These are phyloP conservation scores for Tiaroga cobitis DNA, from an alignment of 2,797 vertebrate species.

Conservation along the genomic window DNA sequence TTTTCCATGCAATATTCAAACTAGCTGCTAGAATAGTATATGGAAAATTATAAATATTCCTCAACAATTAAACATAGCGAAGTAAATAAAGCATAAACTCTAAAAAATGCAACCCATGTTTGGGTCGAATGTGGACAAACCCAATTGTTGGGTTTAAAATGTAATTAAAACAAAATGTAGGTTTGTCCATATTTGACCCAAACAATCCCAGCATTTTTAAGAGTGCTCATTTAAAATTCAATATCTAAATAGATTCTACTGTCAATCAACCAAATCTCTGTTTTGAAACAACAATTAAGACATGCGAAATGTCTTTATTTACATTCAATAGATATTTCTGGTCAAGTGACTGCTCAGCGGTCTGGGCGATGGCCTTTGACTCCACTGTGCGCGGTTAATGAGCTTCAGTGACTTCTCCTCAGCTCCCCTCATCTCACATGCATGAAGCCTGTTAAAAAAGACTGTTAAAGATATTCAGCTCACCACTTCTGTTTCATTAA, in stretches of 20 bases:
- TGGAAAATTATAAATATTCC: neutral
- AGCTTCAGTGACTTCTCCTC: conserved; percentile 47
- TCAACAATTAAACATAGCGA: neutral
- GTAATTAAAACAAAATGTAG: no score
- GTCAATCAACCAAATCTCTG: neutral
- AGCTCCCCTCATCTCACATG: conserved; percentile 53
- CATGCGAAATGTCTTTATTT: conserved; percentile 33
- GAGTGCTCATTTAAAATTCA: neutral
- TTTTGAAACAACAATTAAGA: neutral
- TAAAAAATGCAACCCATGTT: no score
- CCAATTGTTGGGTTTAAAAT: no score
- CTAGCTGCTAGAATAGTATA: neutral
- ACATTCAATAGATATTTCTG: conserved; percentile 31
- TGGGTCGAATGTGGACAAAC: no score
- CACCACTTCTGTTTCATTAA: conserved; percentile 57
- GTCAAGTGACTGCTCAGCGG: conserved; percentile 36
- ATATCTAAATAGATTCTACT: neutral
- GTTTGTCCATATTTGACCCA: no score
- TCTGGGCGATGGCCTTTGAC: conserved; percentile 46
- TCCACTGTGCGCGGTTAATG: conserved; percentile 53
- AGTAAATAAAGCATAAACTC: neutral
- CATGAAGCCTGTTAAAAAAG: conserved; percentile 56
- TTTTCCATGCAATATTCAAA: neutral
- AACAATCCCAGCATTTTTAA: no score
- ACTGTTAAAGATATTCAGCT: conserved; percentile 49